Conservation (phyloP, 2,113 vertebrate genomes). For the Macaca mulatta region DNA sequence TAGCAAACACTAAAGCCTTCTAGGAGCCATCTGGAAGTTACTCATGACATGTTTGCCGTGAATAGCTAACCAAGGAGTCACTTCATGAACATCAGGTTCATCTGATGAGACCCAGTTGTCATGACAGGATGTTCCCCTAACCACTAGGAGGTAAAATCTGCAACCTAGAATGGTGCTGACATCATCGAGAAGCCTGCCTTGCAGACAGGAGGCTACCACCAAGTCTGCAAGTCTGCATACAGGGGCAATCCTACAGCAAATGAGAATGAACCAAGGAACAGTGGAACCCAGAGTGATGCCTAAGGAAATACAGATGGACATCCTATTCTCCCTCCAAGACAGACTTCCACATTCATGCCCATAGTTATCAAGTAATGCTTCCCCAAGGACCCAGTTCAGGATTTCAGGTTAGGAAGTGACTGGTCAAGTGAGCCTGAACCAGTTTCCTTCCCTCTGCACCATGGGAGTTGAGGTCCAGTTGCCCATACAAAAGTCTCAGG, state of each 20-base stretch:
- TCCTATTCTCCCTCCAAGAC: background rate
- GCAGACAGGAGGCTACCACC: background rate
- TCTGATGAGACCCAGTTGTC: background rate
- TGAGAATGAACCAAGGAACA: background rate
- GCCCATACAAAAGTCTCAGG: rapidly evolving
- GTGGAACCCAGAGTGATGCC: background rate
- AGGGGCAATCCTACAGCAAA: background rate
- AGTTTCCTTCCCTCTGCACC: background rate
- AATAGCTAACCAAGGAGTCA: background rate
- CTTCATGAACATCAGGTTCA: background rate
- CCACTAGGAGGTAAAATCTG: too few relatives aligned
- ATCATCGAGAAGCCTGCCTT: too few relatives aligned
- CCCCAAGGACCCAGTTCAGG: too few relatives aligned
- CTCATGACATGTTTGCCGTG: rapidly evolving
- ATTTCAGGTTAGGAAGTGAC: too few relatives aligned
- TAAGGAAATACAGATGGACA: background rate
- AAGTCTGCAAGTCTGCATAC: too few relatives aligned
- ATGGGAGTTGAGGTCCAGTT: background rate
- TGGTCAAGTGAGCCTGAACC: background rate
- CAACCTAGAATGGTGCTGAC: background rate
- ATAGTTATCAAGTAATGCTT: background rate
- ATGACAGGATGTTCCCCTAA: too few relatives aligned
- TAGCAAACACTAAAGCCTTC: background rate
- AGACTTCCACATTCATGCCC: too few relatives aligned
- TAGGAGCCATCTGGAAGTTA: too few relatives aligned